phyloP scores from a whole-genome alignment of 2,797 vertebrate genomes.

The Clarias platycephalus region DNA sequence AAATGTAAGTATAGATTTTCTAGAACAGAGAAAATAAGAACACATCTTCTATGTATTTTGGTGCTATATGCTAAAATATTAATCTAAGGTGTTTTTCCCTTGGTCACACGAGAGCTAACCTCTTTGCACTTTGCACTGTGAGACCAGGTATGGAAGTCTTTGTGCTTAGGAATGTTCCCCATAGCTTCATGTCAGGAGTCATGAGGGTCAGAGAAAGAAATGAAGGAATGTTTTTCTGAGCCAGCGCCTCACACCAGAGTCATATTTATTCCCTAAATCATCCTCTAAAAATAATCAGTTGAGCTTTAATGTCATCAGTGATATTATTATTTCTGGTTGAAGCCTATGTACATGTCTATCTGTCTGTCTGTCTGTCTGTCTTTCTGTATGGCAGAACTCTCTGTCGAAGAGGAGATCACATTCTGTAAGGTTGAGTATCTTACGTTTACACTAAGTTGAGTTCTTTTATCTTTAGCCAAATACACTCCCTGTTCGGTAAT shows the following conservation, averaged over 20 bases:
- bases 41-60: not conserved
- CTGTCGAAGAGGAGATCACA: no score
- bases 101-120: slow-evolving; percentile 55
- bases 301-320: no score
- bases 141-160: slow-evolving; percentile 58
- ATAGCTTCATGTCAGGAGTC: slow-evolving; percentile 61
- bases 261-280: slow-evolving; percentile 38
- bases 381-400: no score
- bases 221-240: slow-evolving; percentile 45
- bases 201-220: slow-evolving; percentile 44
- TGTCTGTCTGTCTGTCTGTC: no score
- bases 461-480: no score
- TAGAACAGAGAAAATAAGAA: not conserved
- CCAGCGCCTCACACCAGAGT: slow-evolving; percentile 52
- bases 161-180: slow-evolving; percentile 59
- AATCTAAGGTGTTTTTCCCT: not conserved
- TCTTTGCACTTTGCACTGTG: slow-evolving; percentile 28
- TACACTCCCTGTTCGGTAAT: no score
- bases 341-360: no score
- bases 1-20: slow-evolving; percentile 34
- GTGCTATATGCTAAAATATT: not conserved
- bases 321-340: no score
- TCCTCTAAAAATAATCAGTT: no score
- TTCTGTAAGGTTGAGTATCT: no score
- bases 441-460: no score